Evolutionary conservation across 2,113 vertebrate species (phyloP).

Genomic region (Muntiacus muntjak): DNA sequence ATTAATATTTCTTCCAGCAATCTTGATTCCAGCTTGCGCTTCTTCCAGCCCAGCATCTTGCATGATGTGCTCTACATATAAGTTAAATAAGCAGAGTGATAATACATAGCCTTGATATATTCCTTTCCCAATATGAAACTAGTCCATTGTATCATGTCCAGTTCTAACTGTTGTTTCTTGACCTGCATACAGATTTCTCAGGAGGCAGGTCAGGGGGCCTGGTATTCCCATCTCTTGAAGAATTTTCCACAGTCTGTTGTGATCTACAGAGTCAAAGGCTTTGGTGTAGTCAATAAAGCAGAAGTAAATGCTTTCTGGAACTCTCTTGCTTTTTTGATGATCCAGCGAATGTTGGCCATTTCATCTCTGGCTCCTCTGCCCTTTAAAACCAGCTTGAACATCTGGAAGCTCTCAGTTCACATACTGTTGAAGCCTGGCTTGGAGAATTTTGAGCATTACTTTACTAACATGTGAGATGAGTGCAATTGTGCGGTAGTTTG

Average conservation of each 20-base stretch:
- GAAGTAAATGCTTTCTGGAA: background rate
- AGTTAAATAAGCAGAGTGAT: background rate
- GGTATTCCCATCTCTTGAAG: background rate
- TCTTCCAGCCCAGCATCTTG: background rate
- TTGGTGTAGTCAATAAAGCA: background rate
- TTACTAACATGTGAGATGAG: background rate
- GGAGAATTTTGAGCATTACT: background rate
- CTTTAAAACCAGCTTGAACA: background rate
- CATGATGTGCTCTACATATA: background rate
- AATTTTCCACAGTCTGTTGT: background rate
- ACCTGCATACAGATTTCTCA: background rate
- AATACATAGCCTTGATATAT: background rate
- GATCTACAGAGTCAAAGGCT: background rate
- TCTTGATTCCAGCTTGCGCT: background rate
- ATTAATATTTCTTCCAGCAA: background rate
- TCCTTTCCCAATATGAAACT: background rate
- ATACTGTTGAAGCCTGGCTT: background rate
- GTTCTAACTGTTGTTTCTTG: background rate
- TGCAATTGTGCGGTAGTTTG: background rate
- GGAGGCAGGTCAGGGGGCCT: background rate
- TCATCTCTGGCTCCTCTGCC: background rate
- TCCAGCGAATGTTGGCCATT: background rate
- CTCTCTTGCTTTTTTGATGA: background rate
- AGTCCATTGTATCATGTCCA: background rate
- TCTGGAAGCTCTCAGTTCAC: background rate